Percentiles rank a stretch among this genome's conserved stretches.
phyloP scores from a whole-genome alignment of 2,888 invertebrate species.

The Amphiduros pacificus region DNA sequence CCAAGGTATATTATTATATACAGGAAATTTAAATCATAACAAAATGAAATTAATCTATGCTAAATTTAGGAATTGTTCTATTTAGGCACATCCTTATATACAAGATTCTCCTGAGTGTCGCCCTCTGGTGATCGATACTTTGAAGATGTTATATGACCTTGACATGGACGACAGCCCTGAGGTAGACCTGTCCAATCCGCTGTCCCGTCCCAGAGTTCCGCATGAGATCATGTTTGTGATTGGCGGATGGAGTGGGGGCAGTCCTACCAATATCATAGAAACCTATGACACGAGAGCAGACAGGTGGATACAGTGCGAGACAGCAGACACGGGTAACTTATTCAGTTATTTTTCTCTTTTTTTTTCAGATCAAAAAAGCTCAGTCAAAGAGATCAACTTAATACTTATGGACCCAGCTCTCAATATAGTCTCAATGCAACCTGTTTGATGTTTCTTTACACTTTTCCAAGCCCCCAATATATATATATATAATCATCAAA shows the following conservation, averaged over 20 bases:
- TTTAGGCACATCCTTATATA: slow-evolving; percentile 78
- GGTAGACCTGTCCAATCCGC: slow-evolving; percentile 63
- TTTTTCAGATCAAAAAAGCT: too few species aligned
- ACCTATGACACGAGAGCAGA: slow-evolving; percentile 58
- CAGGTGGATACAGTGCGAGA: slow-evolving; percentile 45
- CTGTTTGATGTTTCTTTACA: too few species aligned
- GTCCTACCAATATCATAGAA: slow-evolving; percentile 70
- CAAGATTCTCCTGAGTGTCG: slow-evolving; percentile 79
- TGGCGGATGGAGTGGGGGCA: slow-evolving; percentile 72
- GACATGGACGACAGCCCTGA: slow-evolving; percentile 82
- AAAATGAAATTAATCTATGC: too few species aligned
- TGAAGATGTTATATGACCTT: slow-evolving; percentile 88
- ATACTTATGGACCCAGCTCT: too few species aligned
- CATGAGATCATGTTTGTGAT: slow-evolving; percentile 62
- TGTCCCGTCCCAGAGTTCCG: slow-evolving; percentile 72
- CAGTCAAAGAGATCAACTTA: too few species aligned
- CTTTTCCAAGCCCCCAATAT: too few species aligned
- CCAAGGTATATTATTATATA: too few species aligned
- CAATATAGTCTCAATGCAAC: too few species aligned
- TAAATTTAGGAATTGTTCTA: not conserved
- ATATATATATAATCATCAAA: too few species aligned
- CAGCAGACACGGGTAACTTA: slow-evolving; percentile 25
- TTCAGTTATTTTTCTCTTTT: too few species aligned
- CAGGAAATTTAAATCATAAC: too few species aligned
- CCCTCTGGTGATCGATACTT: slow-evolving; percentile 85